Conservation (phyloP, 1,140 invertebrate genomes). For the Temnothorax longispinosus region DNA sequence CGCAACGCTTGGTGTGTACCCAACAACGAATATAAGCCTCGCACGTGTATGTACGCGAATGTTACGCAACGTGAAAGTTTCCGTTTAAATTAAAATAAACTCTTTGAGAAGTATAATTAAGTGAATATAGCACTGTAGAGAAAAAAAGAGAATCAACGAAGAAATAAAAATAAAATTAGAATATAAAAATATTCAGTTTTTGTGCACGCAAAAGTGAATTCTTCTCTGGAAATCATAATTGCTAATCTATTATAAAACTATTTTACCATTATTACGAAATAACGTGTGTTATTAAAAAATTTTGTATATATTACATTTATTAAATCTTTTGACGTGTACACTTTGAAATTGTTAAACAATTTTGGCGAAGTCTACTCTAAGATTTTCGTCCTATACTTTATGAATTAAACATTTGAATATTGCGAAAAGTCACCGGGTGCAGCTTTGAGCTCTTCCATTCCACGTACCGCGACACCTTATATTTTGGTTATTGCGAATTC, state of each 20-base stretch:
- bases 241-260: neutral
- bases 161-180: slow-evolving; percentile 21
- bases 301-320: neutral
- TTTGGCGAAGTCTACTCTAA: neutral
- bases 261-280: neutral
- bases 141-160: neutral
- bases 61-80: neutral
- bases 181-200: neutral
- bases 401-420: slow-evolving; percentile 32
- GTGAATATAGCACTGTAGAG: neutral
- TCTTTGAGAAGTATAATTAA: slow-evolving; percentile 7
- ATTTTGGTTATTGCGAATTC: slow-evolving; percentile 39
- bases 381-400: neutral
- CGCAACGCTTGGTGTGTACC: neutral
- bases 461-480: neutral
- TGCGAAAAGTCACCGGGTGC: neutral
- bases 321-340: neutral
- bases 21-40: neutral
- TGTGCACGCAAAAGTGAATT: neutral
- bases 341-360: neutral
- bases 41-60: neutral
- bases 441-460: neutral
- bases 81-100: neutral
- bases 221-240: neutral
- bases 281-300: neutral